Percentiles rank a stretch among this genome's conserved stretches.
phyloP scores from a whole-genome alignment of 2,113 vertebrate genomes.

The Dasyornis broadbenti region DNA sequence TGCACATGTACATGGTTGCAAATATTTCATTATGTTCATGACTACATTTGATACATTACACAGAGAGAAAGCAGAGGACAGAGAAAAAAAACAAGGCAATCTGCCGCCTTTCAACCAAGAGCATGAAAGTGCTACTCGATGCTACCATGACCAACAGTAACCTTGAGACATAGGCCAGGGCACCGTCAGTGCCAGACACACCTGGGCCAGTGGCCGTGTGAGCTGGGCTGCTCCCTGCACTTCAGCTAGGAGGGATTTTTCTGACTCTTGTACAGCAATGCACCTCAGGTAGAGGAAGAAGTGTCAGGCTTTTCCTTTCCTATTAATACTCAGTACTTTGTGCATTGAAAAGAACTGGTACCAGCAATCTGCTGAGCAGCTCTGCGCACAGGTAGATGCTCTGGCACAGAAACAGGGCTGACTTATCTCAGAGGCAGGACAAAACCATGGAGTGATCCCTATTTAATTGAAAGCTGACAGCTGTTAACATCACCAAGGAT shows the following conservation, averaged over 20 bases:
- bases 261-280: not conserved
- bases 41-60: too few species aligned
- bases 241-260: not conserved
- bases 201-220: rapidly evolving
- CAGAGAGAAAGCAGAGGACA: not conserved
- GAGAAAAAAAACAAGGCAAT: not conserved
- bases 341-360: not conserved
- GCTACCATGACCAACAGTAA: not conserved
- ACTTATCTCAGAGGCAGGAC: not conserved
- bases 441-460: not conserved
- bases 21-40: not conserved
- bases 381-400: not conserved
- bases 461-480: slow-evolving; percentile 38
- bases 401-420: not conserved
- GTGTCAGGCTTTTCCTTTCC: not conserved
- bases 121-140: not conserved
- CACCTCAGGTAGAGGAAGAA: not conserved
- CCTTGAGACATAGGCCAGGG: not conserved
- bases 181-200: not conserved
- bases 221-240: not conserved
- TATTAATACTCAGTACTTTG: not conserved
- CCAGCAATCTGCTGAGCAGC: not conserved
- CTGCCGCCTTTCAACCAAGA: not conserved
- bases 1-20: rapidly evolving
- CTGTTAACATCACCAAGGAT: slow-evolving; percentile 5